A percentile compares a stretch with the other conserved stretches of the same genome.
phyloP scores from a whole-genome alignment of 2,113 vertebrate genomes.

The Cheilinus undulatus region DNA sequence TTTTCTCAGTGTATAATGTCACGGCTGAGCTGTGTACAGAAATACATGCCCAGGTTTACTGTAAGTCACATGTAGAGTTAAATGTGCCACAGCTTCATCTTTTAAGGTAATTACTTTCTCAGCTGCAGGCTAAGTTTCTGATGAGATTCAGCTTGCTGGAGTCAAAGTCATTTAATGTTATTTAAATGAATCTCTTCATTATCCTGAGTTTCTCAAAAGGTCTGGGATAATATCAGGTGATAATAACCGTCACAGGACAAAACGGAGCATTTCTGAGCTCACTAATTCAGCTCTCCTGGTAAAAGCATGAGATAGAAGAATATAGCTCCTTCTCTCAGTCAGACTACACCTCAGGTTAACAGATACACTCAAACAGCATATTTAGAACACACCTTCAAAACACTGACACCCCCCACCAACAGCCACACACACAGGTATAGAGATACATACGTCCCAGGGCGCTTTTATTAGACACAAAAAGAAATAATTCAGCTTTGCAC shows the following conservation, averaged over 20 bases:
- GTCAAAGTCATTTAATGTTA: conserved; percentile 20
- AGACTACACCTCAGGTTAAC: conserved; percentile 17
- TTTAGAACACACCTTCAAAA: conserved; percentile 4
- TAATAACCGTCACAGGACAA: conserved; percentile 20
- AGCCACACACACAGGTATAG: conserved; percentile 14
- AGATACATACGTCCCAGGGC: conserved; percentile 41
- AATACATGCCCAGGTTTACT: conserved; percentile 11
- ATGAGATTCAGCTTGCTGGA: conserved; percentile 16
- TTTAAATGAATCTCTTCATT: conserved; percentile 28
- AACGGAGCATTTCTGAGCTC: conserved; percentile 7
- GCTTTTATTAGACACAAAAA: conserved; percentile 71
- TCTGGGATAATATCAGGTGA: conserved; percentile 12
- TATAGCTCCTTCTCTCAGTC: conserved; percentile 7
- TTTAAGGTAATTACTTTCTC: conserved; percentile 57
- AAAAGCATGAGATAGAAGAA: conserved; percentile 3
- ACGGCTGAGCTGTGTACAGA: neutral
- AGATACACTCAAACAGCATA: conserved; percentile 37
- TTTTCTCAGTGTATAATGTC: neutral
- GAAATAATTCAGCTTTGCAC: conserved; percentile 76
- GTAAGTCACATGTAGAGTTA: conserved; percentile 21
- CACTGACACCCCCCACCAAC: conserved; percentile 10
- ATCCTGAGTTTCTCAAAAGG: conserved; percentile 30
- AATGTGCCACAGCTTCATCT: conserved; percentile 36
- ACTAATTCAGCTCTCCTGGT: neutral
- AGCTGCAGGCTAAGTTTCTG: conserved; percentile 42